These are phyloP conservation scores for Saccopteryx leptura DNA, from an alignment of 2,113 vertebrate species.

Conservation along the genomic window DNA sequence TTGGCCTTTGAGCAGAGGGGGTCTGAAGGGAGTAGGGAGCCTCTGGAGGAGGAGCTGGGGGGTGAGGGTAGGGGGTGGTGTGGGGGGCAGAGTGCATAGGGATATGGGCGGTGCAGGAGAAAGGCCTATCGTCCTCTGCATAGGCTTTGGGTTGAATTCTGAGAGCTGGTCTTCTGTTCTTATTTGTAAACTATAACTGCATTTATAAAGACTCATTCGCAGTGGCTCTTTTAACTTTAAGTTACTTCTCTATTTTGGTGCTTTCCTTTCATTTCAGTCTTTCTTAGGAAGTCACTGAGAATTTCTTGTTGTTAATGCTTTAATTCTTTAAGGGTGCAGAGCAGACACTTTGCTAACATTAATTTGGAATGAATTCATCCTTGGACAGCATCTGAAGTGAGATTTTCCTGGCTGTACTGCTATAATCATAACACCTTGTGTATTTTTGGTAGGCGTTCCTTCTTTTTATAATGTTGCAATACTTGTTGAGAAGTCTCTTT, in stretches of 20 bases:
- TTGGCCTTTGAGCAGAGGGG: too few relatives aligned
- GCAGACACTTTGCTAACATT: not conserved
- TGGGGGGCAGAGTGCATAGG: too few relatives aligned
- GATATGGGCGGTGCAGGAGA: too few relatives aligned
- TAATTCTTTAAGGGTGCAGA: not conserved
- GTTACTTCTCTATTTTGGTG: not conserved
- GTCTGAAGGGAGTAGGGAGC: too few relatives aligned
- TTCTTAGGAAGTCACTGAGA: not conserved
- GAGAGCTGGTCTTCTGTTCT: too few relatives aligned
- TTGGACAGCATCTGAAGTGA: accelerated
- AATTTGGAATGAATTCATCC: accelerated
- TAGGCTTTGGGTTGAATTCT: too few relatives aligned
- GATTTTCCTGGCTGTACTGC: accelerated
- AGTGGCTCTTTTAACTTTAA: not conserved
- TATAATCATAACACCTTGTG: accelerated
- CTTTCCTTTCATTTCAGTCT: not conserved
- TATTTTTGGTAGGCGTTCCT: too few relatives aligned
- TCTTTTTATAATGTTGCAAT: not conserved
- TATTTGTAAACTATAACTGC: too few relatives aligned
- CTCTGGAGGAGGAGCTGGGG: too few relatives aligned
- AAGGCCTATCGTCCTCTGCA: too few relatives aligned
- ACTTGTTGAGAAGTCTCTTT: accelerated
- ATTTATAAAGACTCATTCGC: not conserved
- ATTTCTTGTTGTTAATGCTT: not conserved
- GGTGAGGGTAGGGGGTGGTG: too few relatives aligned